Evolutionary conservation across 2,113 vertebrate genomes (phyloP), one percentile per base, ranked within the genome.

Genomic region (Cyphomyrus plagiostoma): DNA sequence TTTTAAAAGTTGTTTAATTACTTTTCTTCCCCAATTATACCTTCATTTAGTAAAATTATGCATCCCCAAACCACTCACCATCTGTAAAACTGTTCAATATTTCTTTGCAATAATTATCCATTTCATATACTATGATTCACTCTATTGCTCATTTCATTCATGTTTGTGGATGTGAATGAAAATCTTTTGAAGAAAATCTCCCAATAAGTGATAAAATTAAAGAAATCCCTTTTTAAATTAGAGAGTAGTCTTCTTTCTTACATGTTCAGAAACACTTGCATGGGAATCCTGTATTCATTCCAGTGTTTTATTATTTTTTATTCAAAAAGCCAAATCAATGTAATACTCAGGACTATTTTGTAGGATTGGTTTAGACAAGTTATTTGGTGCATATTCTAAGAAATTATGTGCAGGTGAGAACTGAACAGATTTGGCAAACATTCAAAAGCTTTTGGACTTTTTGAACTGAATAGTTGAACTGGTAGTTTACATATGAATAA

Each of bases 401-500:
- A 35, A 80, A 80, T 19, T 21, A 39, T 80, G 30, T 19, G 74
- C 74, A 80, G 74, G 74, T 80, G 74, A 80, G 35, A 39, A 10
- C 0, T 39, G 13, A 80, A 80, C 35, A 42, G 35, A 35, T 80
- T 42, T 80, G 74, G 35, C 74, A 42, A 80, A 80, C 35, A 17
- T 42, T 80, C 35, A 35, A 80, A 80, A 80, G 74, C 4, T 42
- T 80, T 80, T 39, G 74, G 74, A 35, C 11, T 80, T 17, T 74
- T 80, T 80, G 6, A 17, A 42, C 35, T 80, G 35, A 80, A 80
- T 42, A 42, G 62, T 30, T 56, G 19, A 21, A 42, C 74, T 80
- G 74, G 74, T 80, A 80, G 35, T 80, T 80, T 80, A 42, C 74
- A 80, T 80, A 80, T 80, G 74, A 80, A 80, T 39, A 80, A 35